These are phyloP conservation scores for Eidolon dupreanum DNA, from an alignment of 2,797 vertebrate genomes.

Conservation along the genomic window DNA sequence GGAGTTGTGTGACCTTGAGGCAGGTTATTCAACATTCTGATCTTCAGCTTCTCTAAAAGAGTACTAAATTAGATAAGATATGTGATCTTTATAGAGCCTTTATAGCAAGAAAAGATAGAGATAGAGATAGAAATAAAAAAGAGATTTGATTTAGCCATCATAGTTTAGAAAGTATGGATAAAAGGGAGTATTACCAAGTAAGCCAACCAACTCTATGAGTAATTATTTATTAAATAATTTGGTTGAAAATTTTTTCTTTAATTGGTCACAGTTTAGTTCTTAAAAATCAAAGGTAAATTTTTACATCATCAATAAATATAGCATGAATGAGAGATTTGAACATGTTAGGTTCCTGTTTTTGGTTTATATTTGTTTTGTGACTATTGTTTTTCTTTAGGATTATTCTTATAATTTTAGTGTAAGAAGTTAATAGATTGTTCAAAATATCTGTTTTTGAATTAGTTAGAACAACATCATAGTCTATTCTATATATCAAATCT, in stretches of 20 bases:
- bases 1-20: neutral
- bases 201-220: neutral
- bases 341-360: neutral
- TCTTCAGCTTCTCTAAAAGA: neutral
- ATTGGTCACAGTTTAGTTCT: neutral
- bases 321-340: neutral
- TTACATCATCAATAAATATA: neutral
- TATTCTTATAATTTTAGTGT: neutral
- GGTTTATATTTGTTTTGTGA: neutral
- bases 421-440: neutral
- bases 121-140: neutral
- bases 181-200: neutral
- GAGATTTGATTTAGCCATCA: neutral
- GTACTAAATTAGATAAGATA: neutral
- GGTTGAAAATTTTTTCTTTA: neutral
- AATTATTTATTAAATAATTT: neutral
- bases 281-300: neutral
- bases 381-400: neutral
- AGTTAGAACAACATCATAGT: neutral
- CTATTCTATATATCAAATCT: neutral
- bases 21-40: neutral
- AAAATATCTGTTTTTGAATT: neutral
- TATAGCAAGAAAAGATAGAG: neutral
- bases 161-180: neutral
- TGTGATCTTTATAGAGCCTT: neutral